A percentile compares a stretch with the other conserved stretches of the same genome.
These are phyloP conservation scores for Porites australiensis DNA, from an alignment of 64 coral and sea anemone species.

Conservation along the genomic window DNA sequence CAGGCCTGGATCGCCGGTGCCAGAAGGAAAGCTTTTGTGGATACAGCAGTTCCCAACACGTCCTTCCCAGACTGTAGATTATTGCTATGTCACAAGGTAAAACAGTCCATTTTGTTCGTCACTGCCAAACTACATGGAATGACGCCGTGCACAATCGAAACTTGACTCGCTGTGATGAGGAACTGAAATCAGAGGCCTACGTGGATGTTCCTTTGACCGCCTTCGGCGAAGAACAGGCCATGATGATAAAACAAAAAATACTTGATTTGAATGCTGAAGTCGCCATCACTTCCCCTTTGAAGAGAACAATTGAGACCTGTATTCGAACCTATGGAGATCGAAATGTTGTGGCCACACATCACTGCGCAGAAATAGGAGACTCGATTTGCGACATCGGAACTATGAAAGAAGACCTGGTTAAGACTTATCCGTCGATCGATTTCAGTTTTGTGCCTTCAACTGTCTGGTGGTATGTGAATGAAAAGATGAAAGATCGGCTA, in stretches of 20 bases:
- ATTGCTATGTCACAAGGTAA: neutral
- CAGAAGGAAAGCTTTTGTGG: too few relatives aligned
- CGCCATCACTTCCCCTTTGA: conserved; percentile 53
- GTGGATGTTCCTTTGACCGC: conserved; percentile 24
- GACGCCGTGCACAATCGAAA: neutral
- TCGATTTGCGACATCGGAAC: conserved; percentile 65
- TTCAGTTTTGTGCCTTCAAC: conserved; percentile 25
- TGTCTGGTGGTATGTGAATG: conserved; percentile 63
- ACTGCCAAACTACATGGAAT: conserved; percentile 56
- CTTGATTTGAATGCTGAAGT: conserved; percentile 19
- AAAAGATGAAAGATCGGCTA: conserved; percentile 25
- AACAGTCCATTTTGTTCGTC: conserved; percentile 67
- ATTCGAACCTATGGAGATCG: conserved; percentile 40
- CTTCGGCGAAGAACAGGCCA: conserved; percentile 51
- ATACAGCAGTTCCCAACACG: too few relatives aligned
- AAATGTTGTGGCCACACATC: conserved; percentile 45
- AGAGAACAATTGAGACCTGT: conserved; percentile 60
- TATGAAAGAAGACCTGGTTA: neutral
- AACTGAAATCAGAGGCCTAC: conserved; percentile 14
- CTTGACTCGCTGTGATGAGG: neutral
- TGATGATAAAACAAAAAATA: neutral
- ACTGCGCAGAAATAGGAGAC: conserved; percentile 30
- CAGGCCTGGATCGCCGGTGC: too few relatives aligned
- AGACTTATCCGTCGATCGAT: conserved; percentile 39
- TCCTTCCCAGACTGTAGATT: too few relatives aligned